These are phyloP conservation scores for Avahi laniger DNA, from an alignment of 2,797 vertebrate species.

Conservation along the genomic window DNA sequence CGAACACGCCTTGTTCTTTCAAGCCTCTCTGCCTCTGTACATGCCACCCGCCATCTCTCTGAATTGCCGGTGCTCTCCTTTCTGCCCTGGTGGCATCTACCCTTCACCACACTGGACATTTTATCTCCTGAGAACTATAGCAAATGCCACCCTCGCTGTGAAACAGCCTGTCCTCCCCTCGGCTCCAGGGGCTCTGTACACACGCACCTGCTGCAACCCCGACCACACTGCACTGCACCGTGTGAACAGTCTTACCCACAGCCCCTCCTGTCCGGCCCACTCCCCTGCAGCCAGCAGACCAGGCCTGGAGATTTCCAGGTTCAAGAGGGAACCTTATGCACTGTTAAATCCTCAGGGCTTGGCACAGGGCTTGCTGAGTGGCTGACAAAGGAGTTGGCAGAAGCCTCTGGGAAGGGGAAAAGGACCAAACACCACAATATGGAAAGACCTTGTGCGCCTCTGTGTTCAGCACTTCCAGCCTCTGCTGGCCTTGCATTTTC, in stretches of 20 bases:
- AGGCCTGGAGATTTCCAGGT: neutral
- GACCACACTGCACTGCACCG: fast-evolving
- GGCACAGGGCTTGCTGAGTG: neutral
- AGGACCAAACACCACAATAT: neutral
- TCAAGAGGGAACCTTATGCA: neutral
- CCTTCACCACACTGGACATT: neutral
- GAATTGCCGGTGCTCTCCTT: neutral
- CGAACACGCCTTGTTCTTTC: neutral
- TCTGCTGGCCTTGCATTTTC: neutral
- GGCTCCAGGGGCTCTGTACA: neutral
- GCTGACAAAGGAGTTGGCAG: neutral
- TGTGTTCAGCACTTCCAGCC: neutral
- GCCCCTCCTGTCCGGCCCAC: neutral
- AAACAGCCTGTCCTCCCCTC: neutral
- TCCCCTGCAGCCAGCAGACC: neutral
- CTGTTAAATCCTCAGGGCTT: neutral
- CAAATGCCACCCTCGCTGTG: neutral
- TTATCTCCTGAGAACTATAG: neutral
- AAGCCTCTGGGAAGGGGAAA: neutral
- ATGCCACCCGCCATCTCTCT: neutral
- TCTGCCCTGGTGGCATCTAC: neutral
- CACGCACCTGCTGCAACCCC: neutral
- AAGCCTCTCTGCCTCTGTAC: neutral
- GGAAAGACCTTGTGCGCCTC: neutral
- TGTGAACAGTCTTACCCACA: neutral